These are phyloP conservation scores for Camponotus floridanus DNA, from an alignment of 1,140 invertebrate genomes.

Conservation along the genomic window DNA sequence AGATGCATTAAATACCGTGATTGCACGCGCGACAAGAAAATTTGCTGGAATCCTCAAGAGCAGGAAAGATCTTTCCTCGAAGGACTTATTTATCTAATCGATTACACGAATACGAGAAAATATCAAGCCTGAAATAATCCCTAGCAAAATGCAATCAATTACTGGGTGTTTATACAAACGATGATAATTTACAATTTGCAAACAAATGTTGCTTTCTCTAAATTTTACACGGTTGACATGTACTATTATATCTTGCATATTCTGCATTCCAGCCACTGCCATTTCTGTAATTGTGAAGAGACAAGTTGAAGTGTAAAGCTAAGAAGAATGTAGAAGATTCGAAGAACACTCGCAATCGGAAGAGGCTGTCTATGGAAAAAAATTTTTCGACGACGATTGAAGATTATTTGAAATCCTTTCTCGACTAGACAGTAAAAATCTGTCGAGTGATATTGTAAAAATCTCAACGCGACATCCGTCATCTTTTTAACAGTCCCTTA, in stretches of 20 bases:
- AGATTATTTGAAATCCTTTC: conserved; percentile 6
- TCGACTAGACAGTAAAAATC: conserved; percentile 13
- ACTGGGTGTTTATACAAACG: background rate
- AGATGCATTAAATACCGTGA: conserved; percentile 55
- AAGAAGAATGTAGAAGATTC: conserved; percentile 10
- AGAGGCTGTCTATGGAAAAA: background rate
- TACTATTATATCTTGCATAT: conserved; percentile 1
- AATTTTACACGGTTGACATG: background rate
- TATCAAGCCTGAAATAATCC: too few species aligned
- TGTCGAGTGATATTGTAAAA: background rate
- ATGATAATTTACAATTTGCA: background rate
- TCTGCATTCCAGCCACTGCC: conserved; percentile 14
- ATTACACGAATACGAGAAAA: background rate
- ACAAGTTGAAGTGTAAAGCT: conserved; percentile 55
- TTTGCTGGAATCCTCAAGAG: conserved; percentile 25
- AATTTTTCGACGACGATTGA: background rate
- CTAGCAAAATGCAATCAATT: too few species aligned
- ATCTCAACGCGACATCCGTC: background rate
- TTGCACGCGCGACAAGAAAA: conserved; percentile 27
- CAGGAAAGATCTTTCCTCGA: background rate
- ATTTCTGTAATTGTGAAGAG: conserved; percentile 18
- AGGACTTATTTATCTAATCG: background rate
- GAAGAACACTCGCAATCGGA: background rate
- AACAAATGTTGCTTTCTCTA: background rate
- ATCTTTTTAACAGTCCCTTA: background rate